Base-by-base conservation (phyloP, 2,888 invertebrate genomes). In the Phalangium opilio region DNA sequence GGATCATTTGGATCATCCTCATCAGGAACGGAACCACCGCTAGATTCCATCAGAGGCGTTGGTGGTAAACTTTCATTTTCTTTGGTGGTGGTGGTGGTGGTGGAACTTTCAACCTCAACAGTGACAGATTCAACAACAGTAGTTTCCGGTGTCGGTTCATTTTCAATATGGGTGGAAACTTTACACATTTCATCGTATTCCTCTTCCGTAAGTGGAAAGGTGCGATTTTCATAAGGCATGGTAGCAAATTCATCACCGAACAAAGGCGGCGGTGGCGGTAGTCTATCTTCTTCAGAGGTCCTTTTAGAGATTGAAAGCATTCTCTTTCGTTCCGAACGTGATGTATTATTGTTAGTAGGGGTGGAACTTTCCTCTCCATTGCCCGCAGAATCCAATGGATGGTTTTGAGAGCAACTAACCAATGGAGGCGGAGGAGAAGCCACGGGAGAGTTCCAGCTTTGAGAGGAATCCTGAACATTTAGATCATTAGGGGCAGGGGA, bases 21-120 rank as follows among this genome's bases (percentile, higher is more conserved):
- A 1, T 43, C 76, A 44, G 73, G 70, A 44, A 74, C 75, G 19
- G 77, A 76, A 58, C 69, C 69, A 10, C 46, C 40, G 11, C 45
- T 46, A n/a, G 48, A 49, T 8, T 44, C 46, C 5, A 43, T 21
- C 3, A 44, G 20, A 20, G 44, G 40, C 2, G 32, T 43, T 3
- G 47, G 51, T 27, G 27, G 27, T 7, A 27, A 27, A 7, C 4
- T 27, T 27, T 27, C 27, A 27, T n/a, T n/a, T n/a, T n/a, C n/a
- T n/a, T n/a, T n/a, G n/a, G n/a, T n/a, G n/a, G n/a, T n/a, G n/a
- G 27, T 8, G 11, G 43, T 43, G 12, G 42, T 45, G n/a, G 49
- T 43, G 7, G 17, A 15, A 17, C 15, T 17, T 2, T 36, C 38
- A 14, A 36, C 8, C 38, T 17, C 17, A 17, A 45, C 36, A 11